Evolutionary conservation across 2,113 vertebrate species (phyloP).

Genomic region (Cavia porcellus): DNA sequence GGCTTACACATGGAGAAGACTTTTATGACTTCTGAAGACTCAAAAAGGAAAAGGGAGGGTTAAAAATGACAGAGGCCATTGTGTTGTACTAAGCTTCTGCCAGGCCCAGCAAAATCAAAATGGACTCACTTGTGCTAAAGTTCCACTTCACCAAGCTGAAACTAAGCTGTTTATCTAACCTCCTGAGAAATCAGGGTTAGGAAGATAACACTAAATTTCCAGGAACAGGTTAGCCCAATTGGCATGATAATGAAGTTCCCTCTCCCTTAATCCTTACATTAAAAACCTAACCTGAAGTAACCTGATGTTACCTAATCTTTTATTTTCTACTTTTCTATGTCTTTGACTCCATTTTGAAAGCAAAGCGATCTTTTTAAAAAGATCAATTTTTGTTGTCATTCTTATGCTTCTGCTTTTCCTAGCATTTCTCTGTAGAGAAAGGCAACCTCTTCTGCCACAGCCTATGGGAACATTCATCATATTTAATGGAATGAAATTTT

Average conservation of each 20-base stretch:
- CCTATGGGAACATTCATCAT: background rate
- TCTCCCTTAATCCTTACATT: background rate
- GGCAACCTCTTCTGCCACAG: background rate
- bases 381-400: background rate
- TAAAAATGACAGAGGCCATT: background rate
- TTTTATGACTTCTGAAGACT: background rate
- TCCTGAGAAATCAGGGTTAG: background rate
- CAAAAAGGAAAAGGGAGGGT: background rate
- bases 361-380: background rate
- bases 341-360: background rate
- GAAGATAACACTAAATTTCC: background rate
- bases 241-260: background rate
- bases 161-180: constrained; percentile 2
- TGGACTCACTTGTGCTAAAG: background rate
- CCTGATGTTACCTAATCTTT: background rate
- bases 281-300: background rate
- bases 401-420: background rate
- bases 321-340: background rate
- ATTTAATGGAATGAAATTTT: background rate
- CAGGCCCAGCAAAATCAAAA: background rate
- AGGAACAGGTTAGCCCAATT: background rate
- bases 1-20: background rate
- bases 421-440: background rate
- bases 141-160: background rate
- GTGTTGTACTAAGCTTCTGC: background rate